Evolutionary conservation across 1,140 invertebrate genomes (phyloP).

Genomic region (Drosophila suzukii): DNA sequence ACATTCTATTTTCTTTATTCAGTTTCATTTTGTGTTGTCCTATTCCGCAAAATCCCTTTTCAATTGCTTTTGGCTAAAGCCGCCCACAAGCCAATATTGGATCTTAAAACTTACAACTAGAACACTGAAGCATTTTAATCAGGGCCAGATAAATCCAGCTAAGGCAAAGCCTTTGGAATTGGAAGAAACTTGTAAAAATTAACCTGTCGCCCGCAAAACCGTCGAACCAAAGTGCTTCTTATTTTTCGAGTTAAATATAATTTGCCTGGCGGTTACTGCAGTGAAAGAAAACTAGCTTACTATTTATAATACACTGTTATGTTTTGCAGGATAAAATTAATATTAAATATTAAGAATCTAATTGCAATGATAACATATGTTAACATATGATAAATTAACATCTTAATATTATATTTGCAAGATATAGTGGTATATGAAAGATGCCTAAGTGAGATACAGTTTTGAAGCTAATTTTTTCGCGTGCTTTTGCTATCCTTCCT

Average conservation of each 20-base stretch:
- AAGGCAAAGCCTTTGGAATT: constrained; percentile 28
- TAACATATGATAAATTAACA: no score
- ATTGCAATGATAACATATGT: no score
- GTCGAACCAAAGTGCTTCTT: constrained; percentile 51
- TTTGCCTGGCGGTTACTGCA: constrained; percentile 40
- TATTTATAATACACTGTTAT: no score
- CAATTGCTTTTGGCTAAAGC: constrained; percentile 64
- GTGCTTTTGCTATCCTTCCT: constrained; percentile 9
- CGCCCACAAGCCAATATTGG: constrained; percentile 30
- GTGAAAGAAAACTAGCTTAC: background rate
- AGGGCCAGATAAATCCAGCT: constrained; percentile 28
- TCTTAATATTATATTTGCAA: no score
- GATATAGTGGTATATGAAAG: no score
- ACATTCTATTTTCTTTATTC: background rate
- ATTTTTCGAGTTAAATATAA: constrained; percentile 69
- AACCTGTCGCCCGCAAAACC: constrained; percentile 56
- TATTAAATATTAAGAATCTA: background rate
- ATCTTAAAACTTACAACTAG: constrained; percentile 58
- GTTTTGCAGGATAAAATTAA: background rate
- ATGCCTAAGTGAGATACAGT: background rate
- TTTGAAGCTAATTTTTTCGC: background rate
- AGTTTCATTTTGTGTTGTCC: background rate
- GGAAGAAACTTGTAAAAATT: constrained; percentile 55
- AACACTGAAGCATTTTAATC: constrained; percentile 36
- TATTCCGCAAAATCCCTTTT: constrained; percentile 53